Base-by-base conservation (phyloP, 2,113 vertebrate species). In the Xiphophorus hellerii region DNA sequence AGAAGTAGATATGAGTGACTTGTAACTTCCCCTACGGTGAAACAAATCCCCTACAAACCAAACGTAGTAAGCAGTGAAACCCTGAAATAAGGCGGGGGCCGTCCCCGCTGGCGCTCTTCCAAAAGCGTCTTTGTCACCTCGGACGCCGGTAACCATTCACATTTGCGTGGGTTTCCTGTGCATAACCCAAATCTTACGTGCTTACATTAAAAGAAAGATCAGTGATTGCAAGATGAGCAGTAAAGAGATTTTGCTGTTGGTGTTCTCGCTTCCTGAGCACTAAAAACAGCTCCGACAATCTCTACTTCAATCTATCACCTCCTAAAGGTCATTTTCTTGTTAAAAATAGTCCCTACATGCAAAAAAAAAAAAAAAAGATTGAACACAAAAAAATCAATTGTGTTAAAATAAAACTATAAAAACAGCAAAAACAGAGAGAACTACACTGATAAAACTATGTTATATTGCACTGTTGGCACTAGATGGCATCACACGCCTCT, bases 401-500 rank as follows among this genome's bases (percentile, higher is more conserved):
- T 17, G n/a, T n/a, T 27, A 27, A 44, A 42, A 62, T 29, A 30
- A 42, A 42, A n/a, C 14, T 29, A 33, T 1, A 28, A 29, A 28
- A 29, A 28, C 8, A 30, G 7, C n/a, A 1, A 2, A 37, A 65
- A 73, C 10, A 1, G 11, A 29, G 8, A 58, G 30, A 25, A 30
- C 25, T 70, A 29, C 15, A 60, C 73, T 66, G 31, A 29, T 14
- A 79, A 54, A 27, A 44, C 64, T 29, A 60, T 27, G 30, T 54
- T 73, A 62, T 84, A 30, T 79, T 87, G 87, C 92, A 93, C 94
- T 91, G 93, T 89, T 95, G 73, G 82, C 96, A 91, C 93, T 93
- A 96, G 96, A 88, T 95, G 96, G 95, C 94, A 91, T 86, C 71
- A 80, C 73, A 74, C 17, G 25, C 85, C 79, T 82, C 88, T 77